Percentiles rank a stretch among this genome's conserved stretches.
phyloP scores from a whole-genome alignment of 1,140 invertebrate genomes.

The Oreohelix idahoensis region DNA sequence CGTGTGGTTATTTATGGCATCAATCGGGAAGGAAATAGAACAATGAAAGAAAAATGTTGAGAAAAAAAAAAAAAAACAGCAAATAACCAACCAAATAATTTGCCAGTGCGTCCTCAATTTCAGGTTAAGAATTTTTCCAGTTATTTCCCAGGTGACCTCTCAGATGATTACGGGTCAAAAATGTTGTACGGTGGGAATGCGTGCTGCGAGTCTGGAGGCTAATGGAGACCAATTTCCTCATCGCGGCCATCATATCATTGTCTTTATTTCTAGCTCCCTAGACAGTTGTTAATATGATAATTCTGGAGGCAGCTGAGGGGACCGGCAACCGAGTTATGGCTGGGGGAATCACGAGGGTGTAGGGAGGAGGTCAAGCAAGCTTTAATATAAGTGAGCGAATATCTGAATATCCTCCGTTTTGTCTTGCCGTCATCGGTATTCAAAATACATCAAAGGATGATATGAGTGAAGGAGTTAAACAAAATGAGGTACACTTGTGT shows the following conservation, averaged over 20 bases:
- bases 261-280: neutral
- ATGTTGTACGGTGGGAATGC: neutral
- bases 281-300: conserved; percentile 11
- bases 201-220: neutral
- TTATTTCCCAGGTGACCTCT: neutral
- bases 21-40: too few relatives aligned
- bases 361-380: neutral
- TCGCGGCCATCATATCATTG: neutral
- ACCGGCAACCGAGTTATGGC: neutral
- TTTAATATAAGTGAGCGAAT: too few relatives aligned
- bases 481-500: too few relatives aligned
- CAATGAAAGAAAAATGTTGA: too few relatives aligned
- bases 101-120: neutral
- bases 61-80: neutral
- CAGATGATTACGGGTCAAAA: neutral
- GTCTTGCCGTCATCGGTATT: too few relatives aligned
- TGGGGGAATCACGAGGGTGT: neutral
- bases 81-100: neutral
- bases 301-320: neutral
- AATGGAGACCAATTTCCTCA: conserved; percentile 17
- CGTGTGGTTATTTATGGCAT: too few relatives aligned
- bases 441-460: too few relatives aligned
- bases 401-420: too few relatives aligned
- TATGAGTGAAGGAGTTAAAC: too few relatives aligned
- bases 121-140: neutral